Evolutionary conservation across 2,888 invertebrate species (phyloP), one percentile per base, ranked within the genome.

Genomic region (Cephus pulcher): DNA sequence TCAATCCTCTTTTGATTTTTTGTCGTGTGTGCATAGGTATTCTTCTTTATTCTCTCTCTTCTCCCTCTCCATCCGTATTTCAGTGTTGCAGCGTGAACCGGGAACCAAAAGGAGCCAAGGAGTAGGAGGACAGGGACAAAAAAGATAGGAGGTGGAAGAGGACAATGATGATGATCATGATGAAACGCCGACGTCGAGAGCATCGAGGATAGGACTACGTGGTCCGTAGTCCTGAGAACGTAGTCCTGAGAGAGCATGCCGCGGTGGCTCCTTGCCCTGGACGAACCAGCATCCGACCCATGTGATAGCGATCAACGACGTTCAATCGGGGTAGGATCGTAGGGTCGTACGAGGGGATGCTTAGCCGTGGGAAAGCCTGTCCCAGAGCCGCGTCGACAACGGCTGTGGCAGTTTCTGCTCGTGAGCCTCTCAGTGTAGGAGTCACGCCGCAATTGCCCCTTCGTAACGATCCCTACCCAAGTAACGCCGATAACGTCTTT

Each of bases 201-300:
- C 71, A 70, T 75, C 76, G 71, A 71, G 71, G 79, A 80, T 76
- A 76, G 80, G 74, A 79, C 37, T 76, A 75, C 37, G 80, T 76
- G 76, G 81, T 76, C 69, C 34, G 75, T 75, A 75, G 76, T 68
- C 80, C 74, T 78, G 77, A 70, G 74, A 40, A 68, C 74, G 78
- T 74, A 56, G 73, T 78, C 78, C 69, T 81, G 79, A 80, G 78
- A 80, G 82, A 86, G 84, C 76, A 89, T 87, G 89, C 87, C 83
- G 84, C 87, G 85, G 79, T 88, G 89, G 89, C 83, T 86, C 75
- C 81, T 86, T 74, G 85, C 86, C 80, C 84, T 88, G 80, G 87
- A 88, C 85, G 88, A 88, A 83, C 86, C 87, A 82, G 85, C 87
- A 84, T 88, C 88, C 81, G 83, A 88, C 82, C 86, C 84, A 85